Evolutionary conservation across 1,140 invertebrate genomes (phyloP).

Genomic region (Drosophila hydei): DNA sequence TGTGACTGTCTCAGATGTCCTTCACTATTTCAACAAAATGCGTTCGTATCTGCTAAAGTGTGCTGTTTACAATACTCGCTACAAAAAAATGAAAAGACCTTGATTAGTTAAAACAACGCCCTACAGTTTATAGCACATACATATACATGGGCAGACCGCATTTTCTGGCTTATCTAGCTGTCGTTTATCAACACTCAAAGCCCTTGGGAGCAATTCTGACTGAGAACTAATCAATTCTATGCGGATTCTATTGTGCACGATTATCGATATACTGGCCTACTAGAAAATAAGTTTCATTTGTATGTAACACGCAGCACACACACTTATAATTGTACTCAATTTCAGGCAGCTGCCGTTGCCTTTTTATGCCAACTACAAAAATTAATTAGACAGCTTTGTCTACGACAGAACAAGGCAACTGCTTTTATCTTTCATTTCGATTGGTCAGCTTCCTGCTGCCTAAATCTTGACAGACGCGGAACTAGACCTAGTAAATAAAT

Average conservation of each 20-base stretch:
- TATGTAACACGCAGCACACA: neutral
- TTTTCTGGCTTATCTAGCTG: slow-evolving; percentile 11
- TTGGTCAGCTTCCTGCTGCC: slow-evolving; percentile 20
- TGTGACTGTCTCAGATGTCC: neutral
- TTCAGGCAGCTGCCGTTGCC: slow-evolving; percentile 13
- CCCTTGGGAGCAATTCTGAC: slow-evolving; percentile 10
- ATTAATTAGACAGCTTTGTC: slow-evolving; percentile 23
- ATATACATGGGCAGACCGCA: neutral
- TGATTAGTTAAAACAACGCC: slow-evolving; percentile 15
- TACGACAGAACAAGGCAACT: slow-evolving; percentile 11
- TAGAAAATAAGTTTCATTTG: neutral
- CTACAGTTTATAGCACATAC: neutral
- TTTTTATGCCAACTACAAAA: slow-evolving; percentile 10
- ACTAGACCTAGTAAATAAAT: slow-evolving; percentile 20
- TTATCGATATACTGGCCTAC: slow-evolving; percentile 26
- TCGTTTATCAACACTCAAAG: slow-evolving; percentile 13
- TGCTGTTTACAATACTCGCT: neutral
- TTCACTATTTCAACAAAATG: neutral
- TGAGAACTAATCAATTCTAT: neutral
- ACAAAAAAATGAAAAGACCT: no score
- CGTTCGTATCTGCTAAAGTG: slow-evolving; percentile 9
- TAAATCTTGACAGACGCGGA: slow-evolving; percentile 30
- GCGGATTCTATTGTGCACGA: slow-evolving; percentile 1
- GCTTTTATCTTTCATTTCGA: slow-evolving; percentile 11
- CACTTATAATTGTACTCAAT: neutral